Evolutionary conservation across 92 coral and sea anemone species (phyloP).

Genomic region (Epizoanthus rinbou): DNA sequence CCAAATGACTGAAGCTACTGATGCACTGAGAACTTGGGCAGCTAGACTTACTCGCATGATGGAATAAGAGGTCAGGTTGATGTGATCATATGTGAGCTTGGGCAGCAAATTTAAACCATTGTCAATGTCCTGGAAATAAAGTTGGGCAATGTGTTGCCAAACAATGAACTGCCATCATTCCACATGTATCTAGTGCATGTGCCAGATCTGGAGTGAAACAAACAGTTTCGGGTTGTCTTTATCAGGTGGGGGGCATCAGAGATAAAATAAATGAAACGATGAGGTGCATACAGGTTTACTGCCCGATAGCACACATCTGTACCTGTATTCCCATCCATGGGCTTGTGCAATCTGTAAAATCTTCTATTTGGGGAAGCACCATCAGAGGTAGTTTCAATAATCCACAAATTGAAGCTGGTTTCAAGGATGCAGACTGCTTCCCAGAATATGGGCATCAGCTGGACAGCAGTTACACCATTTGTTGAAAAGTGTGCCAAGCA

Average conservation of each 20-base stretch:
- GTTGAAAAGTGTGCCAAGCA: constrained; percentile 57
- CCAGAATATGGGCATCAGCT: constrained; percentile 65
- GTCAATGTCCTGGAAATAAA: not conserved
- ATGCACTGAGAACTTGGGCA: constrained; percentile 48
- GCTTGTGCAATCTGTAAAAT: constrained; percentile 49
- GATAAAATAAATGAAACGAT: constrained; percentile 49
- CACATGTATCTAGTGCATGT: constrained; percentile 50
- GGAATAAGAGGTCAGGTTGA: constrained; percentile 42
- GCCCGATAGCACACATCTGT: constrained; percentile 40
- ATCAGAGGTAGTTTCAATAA: constrained; percentile 51
- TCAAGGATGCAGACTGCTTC: constrained; percentile 31
- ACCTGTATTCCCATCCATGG: constrained; percentile 37
- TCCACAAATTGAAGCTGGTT: constrained; percentile 51
- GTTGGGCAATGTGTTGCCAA: not conserved
- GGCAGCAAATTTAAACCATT: constrained; percentile 6
- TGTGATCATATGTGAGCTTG: constrained; percentile 32
- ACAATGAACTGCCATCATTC: constrained; percentile 3
- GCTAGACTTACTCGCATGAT: constrained; percentile 49
- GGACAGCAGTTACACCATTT: constrained; percentile 47
- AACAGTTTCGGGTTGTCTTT: constrained; percentile 57
- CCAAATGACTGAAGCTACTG: constrained; percentile 47
- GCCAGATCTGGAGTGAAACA: constrained; percentile 49
- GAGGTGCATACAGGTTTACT: constrained; percentile 50
- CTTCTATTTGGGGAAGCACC: constrained; percentile 74
- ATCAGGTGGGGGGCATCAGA: constrained; percentile 52